phyloP scores from a whole-genome alignment of 2,113 vertebrate species.

The Spea bombifrons region DNA sequence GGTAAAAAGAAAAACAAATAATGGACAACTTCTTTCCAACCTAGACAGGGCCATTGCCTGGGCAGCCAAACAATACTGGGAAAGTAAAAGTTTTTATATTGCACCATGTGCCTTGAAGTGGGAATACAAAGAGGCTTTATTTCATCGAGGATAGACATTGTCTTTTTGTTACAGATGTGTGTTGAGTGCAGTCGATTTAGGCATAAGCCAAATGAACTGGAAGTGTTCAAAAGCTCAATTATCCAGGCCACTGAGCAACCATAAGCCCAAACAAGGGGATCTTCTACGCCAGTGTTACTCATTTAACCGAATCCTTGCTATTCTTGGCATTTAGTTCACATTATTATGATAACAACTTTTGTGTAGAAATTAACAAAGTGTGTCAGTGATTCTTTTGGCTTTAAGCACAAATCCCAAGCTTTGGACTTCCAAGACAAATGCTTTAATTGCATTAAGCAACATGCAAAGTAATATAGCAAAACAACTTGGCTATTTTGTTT shows the following conservation, averaged over 20 bases:
- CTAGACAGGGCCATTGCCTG: neutral
- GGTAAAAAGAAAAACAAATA: neutral
- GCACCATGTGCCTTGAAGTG: neutral
- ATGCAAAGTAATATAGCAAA: slow-evolving; percentile 14
- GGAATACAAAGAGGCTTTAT: neutral
- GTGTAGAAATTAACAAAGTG: slow-evolving; percentile 43
- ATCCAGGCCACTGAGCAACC: slow-evolving; percentile 38
- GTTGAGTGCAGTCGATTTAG: slow-evolving; percentile 4
- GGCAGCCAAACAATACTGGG: neutral
- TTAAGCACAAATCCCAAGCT: slow-evolving; percentile 22
- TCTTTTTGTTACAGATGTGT: slow-evolving; percentile 5
- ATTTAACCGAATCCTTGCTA: slow-evolving; percentile 27
- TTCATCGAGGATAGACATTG: neutral
- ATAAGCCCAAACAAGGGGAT: slow-evolving; percentile 23
- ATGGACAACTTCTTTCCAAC: neutral
- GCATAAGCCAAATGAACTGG: slow-evolving; percentile 36
- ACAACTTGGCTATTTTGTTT: slow-evolving; percentile 6
- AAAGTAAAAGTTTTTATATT: neutral
- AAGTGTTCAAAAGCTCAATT: slow-evolving; percentile 35
- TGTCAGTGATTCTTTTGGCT: slow-evolving; percentile 31
- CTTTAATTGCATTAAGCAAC: slow-evolving; percentile 33
- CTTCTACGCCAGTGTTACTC: slow-evolving; percentile 20
- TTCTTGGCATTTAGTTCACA: slow-evolving; percentile 16
- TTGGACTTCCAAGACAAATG: slow-evolving; percentile 23
- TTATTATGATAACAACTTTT: slow-evolving; percentile 39